Conservation (phyloP, 2,888 invertebrate species). For the Ecdyonurus torrentis region DNA sequence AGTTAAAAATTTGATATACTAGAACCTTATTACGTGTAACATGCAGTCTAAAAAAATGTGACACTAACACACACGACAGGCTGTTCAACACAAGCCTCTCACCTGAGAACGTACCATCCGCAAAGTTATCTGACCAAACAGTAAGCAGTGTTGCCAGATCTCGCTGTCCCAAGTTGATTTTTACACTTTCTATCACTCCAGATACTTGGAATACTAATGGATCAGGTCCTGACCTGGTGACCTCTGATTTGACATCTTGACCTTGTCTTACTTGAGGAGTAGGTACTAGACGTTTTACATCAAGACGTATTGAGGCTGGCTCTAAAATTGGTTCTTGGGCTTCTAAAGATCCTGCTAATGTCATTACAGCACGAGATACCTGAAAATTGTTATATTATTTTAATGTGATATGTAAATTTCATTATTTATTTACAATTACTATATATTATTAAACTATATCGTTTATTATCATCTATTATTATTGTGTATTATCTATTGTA, state of each 20-base stretch:
- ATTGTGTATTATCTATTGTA: no score
- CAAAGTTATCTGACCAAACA: conserved; percentile 54
- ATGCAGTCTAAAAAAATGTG: no score
- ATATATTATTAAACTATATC: no score
- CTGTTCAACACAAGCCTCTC: conserved; percentile 8
- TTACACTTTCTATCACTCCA: conserved; percentile 45
- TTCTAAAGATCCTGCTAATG: conserved; percentile 51
- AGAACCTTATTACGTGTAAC: no score
- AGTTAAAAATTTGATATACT: no score
- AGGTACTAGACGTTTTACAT: conserved; percentile 47
- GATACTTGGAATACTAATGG: conserved; percentile 40
- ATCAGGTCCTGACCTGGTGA: conserved; percentile 21
- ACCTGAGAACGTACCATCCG: conserved; percentile 21
- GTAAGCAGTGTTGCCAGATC: conserved; percentile 54
- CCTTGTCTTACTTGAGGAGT: conserved; percentile 1
- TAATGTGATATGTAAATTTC: no score
- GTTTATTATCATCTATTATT: no score
- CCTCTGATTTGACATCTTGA: no score
- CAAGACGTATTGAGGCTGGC: conserved; percentile 50
- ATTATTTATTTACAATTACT: no score
- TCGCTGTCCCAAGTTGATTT: conserved; percentile 53
- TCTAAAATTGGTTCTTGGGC: conserved; percentile 64
- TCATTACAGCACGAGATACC: conserved; percentile 32
- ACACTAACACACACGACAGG: no score
- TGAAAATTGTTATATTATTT: no score